phyloP scores from a whole-genome alignment of 2,888 invertebrate species.

The Taenaris catops region DNA sequence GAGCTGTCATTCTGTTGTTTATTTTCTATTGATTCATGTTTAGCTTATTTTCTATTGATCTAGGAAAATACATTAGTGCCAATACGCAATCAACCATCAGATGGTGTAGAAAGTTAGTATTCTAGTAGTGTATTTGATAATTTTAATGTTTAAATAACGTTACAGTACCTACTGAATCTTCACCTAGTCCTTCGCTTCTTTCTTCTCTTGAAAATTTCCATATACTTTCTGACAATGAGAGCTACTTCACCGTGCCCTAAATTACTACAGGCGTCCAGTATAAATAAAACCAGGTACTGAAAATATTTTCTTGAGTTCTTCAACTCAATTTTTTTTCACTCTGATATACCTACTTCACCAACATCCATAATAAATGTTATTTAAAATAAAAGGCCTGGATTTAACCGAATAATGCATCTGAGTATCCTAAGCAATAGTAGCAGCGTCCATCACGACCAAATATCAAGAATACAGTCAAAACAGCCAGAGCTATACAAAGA shows the following conservation, averaged over 20 bases:
- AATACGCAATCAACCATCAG: constrained; percentile 18
- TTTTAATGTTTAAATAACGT: not conserved
- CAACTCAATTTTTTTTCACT: constrained; percentile 21
- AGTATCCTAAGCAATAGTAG: constrained; percentile 19
- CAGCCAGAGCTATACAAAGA: constrained; percentile 20
- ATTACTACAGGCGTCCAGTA: constrained; percentile 5
- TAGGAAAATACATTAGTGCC: constrained; percentile 10
- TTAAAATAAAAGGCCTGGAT: not conserved
- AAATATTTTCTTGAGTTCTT: too few relatives aligned
- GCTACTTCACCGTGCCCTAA: constrained; percentile 16
- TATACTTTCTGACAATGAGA: constrained; percentile 24
- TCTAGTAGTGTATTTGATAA: too few relatives aligned
- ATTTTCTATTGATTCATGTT: constrained; percentile 2
- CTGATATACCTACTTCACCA: constrained; percentile 15
- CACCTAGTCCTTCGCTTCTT: constrained; percentile 17
- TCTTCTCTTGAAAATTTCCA: constrained; percentile 24
- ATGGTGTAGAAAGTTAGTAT: constrained; percentile 14
- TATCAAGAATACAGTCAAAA: constrained; percentile 19
- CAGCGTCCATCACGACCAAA: constrained; percentile 20
- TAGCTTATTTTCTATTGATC: constrained; percentile 12
- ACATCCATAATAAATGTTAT: not conserved
- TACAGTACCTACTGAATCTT: constrained; percentile 7
- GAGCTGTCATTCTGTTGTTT: constrained; percentile 4
- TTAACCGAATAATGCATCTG: constrained; percentile 21
- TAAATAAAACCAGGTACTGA: too few relatives aligned